These are phyloP conservation scores for Oscheius sp. DNA, from an alignment of 2,888 invertebrate genomes.

Conservation along the genomic window DNA sequence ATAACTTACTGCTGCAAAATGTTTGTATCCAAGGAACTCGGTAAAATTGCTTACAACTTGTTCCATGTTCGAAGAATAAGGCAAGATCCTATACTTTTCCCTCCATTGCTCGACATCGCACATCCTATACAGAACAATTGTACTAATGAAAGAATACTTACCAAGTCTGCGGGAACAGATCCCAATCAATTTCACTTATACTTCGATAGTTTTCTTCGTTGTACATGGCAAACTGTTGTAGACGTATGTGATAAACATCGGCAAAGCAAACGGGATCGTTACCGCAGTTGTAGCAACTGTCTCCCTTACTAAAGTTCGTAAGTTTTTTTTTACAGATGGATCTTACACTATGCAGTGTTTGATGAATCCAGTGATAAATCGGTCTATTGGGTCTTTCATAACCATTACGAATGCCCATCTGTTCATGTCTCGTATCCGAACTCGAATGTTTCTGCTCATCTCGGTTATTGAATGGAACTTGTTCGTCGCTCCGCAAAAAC, in stretches of 20 bases:
- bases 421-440: conserved; percentile 20
- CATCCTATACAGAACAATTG: conserved; percentile 3
- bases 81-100: not conserved
- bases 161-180: conserved; percentile 29
- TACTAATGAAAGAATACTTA: not conserved
- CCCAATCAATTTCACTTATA: conserved; percentile 32
- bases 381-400: conserved; percentile 1
- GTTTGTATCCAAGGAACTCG: not conserved
- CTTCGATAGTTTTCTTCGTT: conserved; percentile 24
- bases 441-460: conserved; percentile 29
- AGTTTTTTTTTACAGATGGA: not conserved
- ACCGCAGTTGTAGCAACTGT: conserved; percentile 17
- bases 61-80: not conserved
- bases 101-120: conserved; percentile 26
- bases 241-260: conserved; percentile 14
- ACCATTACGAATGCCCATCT: conserved; percentile 21
- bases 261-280: conserved; percentile 13
- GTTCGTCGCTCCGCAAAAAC: conserved; percentile 27
- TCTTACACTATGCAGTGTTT: conserved; percentile 23
- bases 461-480: conserved; percentile 23
- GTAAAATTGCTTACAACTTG: not conserved
- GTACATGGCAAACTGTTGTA: conserved; percentile 27
- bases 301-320: not conserved
- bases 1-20: not conserved
- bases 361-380: conserved; percentile 22